Evolutionary conservation across 2,797 vertebrate species (phyloP).

Genomic region (Myotis myotis): DNA sequence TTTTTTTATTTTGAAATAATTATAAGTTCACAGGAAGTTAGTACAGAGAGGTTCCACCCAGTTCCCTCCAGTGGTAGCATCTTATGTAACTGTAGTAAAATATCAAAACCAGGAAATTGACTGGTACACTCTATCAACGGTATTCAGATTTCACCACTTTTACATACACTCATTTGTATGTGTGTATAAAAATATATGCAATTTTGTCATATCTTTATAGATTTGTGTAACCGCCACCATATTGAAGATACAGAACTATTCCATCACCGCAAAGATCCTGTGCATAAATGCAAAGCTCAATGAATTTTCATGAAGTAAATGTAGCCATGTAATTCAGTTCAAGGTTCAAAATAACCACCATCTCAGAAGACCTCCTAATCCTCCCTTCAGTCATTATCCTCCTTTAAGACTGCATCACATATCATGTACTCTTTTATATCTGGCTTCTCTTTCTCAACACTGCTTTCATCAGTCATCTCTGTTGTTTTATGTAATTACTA

Average conservation of each 20-base stretch:
- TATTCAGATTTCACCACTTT: neutral
- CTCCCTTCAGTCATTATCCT: neutral
- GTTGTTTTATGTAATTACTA: constrained; percentile 9
- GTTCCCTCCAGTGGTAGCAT: neutral
- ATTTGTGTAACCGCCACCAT: neutral
- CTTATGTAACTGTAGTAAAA: neutral
- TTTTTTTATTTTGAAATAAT: constrained; percentile 43
- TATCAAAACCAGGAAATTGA: constrained; percentile 26
- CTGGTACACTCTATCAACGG: neutral
- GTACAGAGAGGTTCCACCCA: constrained; percentile 1
- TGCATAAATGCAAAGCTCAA: neutral
- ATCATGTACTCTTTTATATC: neutral
- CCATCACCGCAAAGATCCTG: neutral
- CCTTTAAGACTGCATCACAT: neutral
- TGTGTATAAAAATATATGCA: neutral
- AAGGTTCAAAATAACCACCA: neutral
- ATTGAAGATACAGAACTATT: neutral
- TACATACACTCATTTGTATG: neutral
- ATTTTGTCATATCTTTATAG: neutral
- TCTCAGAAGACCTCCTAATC: neutral
- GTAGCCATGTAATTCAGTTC: neutral
- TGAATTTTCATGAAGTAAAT: constrained; percentile 16
- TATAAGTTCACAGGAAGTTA: constrained; percentile 20
- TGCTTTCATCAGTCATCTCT: neutral
- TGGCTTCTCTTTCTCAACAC: neutral